These are phyloP conservation scores for Enteromius trimaculatus DNA, from an alignment of 2,797 vertebrate genomes.

Conservation along the genomic window DNA sequence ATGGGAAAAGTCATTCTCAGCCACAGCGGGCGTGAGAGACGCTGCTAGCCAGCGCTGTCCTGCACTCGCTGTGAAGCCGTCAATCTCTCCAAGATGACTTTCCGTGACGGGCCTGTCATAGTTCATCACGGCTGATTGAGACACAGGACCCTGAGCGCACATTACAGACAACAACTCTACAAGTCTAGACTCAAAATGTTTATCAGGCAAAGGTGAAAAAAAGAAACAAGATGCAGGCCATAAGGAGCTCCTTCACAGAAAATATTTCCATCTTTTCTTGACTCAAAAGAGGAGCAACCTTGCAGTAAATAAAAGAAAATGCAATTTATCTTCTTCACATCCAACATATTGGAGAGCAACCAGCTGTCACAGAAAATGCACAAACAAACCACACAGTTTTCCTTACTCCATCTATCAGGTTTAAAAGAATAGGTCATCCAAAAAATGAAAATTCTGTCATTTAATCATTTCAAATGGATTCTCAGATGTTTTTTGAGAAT, in stretches of 20 bases:
- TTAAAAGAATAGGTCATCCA: constrained; percentile 7
- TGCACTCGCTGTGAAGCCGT: constrained; percentile 34
- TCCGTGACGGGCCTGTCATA: constrained; percentile 49
- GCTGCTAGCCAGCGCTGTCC: constrained; percentile 21
- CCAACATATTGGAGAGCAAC: constrained; percentile 28
- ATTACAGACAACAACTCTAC: constrained; percentile 2
- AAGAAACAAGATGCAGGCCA: constrained; percentile 8
- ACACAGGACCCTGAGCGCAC: constrained; percentile 20
- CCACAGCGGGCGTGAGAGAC: constrained; percentile 17
- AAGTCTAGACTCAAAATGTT: constrained; percentile 29
- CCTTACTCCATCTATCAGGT: background rate
- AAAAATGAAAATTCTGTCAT: background rate
- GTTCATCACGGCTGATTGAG: constrained; percentile 39
- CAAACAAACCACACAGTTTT: background rate
- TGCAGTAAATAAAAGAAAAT: constrained; percentile 52
- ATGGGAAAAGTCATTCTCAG: constrained; percentile 49
- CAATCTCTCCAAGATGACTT: constrained; percentile 46
- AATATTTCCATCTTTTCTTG: constrained; percentile 30
- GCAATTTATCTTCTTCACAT: constrained; percentile 42
- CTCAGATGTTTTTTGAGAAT: background rate
- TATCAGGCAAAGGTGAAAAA: constrained; percentile 33
- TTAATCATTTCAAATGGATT: background rate
- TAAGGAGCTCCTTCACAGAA: constrained; percentile 26
- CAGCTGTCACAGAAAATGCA: background rate
- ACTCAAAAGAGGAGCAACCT: constrained; percentile 41